Evolutionary conservation across 2,797 vertebrate species (phyloP), one percentile per base, ranked within the genome.

Genomic region (Arrhamphus sclerolepis): DNA sequence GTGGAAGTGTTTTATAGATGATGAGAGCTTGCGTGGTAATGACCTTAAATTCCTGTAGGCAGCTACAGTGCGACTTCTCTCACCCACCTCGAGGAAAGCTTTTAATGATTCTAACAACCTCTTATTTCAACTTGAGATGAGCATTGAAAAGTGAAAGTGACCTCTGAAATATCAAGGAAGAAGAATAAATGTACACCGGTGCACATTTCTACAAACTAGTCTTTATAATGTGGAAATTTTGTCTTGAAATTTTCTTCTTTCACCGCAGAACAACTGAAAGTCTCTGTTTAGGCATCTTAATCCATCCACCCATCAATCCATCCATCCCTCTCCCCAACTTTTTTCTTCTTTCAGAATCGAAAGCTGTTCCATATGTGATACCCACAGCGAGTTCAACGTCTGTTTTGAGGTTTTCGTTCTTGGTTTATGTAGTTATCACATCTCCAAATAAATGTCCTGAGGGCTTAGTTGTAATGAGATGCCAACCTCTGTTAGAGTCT

Each of bases 61-160:
- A 71, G 67, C 49, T 20, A 22, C 61, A 18, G 34, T 19, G 21
- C 55, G 76, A 80, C 59, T 64, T 46, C 39, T 64, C 52, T 82
- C 74, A 69, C 62, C 64, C 72, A 47, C 75, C 81, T 78, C 16
- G 46, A 79, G 72, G 73, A 72, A 29, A 70, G 65, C 24, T 77
- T 88, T 87, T 85, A 90, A 87, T 80, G 75, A 87, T 64, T 34
- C 59, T 1, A 55, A 71, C 64, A 56, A 34, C 17, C 39, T 24
- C n/a, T 72, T 64, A 28, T 61, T 77, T 57, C 62, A 49, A 42
- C 19, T 66, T 6, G 19, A 62, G 62, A 22, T 57, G 22, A 47
- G 60, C 0, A 13, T 24, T 16, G 57, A 60, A 66, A 64, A 57
- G 31, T 51, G 43, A 69, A 22, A 5, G 10, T 50, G 70, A 75